Evolutionary conservation across 2,113 vertebrate genomes (phyloP).

Genomic region (Heteronetta atricapilla): DNA sequence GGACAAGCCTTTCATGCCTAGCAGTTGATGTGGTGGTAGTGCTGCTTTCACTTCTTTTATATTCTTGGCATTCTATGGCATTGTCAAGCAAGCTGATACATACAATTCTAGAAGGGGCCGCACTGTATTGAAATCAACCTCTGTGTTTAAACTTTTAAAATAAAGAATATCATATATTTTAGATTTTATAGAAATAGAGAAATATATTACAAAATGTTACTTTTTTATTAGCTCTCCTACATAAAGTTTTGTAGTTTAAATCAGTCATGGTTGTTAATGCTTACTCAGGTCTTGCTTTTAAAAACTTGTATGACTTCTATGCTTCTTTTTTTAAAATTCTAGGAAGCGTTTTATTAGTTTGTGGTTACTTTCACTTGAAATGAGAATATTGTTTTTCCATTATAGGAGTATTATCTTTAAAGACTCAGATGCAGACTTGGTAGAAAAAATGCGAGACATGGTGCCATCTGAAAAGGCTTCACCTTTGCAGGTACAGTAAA

Average conservation of each 20-base stretch:
- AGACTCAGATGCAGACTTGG: not conserved
- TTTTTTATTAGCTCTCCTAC: not conserved
- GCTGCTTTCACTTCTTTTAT: not conserved
- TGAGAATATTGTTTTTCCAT: not conserved
- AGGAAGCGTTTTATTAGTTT: not conserved
- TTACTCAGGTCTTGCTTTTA: not conserved
- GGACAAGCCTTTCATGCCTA: not conserved
- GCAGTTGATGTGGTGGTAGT: not conserved
- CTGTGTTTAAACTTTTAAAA: not conserved
- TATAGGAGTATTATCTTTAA: not conserved
- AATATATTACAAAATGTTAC: not conserved
- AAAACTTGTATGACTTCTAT: not conserved
- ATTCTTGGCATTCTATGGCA: not conserved
- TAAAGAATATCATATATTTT: not conserved
- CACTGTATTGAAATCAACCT: not conserved
- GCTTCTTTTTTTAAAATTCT: not conserved
- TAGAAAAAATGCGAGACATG: not conserved
- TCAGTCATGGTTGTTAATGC: not conserved
- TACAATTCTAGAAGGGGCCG: not conserved
- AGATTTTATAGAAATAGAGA: not conserved
- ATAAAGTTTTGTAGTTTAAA: not conserved
- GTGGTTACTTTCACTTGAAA: not conserved
- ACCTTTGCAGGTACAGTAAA: conserved; percentile 42
- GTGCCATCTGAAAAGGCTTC: not conserved
- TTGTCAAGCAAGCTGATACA: not conserved